Evolutionary conservation across 2,888 invertebrate genomes (phyloP).

Genomic region (Drosophila prolongata): DNA sequence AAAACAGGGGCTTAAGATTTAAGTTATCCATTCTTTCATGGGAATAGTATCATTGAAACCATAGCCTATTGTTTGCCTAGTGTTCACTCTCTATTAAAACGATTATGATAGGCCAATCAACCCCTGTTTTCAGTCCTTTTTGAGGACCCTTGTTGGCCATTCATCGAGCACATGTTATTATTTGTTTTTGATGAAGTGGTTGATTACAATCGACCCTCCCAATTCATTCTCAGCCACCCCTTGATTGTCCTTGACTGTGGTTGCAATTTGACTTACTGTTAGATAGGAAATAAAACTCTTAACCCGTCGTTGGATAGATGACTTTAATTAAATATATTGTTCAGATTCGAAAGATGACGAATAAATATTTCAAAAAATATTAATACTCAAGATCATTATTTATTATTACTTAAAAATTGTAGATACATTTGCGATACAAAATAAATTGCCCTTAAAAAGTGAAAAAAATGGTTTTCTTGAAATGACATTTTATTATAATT

Average conservation of each 20-base stretch:
- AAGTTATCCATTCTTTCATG: not conserved
- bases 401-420: too few species aligned
- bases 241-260: constrained; percentile 31
- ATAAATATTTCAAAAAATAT: not conserved
- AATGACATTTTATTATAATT: too few species aligned
- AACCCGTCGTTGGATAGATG: not conserved
- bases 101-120: constrained; percentile 55
- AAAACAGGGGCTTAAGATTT: not conserved
- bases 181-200: constrained; percentile 60
- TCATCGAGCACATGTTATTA: constrained; percentile 64
- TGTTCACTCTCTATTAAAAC: constrained; percentile 34
- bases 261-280: constrained; percentile 53
- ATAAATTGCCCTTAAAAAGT: too few species aligned
- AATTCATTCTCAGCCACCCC: constrained; percentile 5
- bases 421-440: too few species aligned
- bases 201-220: constrained; percentile 47
- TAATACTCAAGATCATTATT: too few species aligned
- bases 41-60: not conserved
- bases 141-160: constrained; percentile 29
- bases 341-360: not conserved
- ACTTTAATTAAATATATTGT: not conserved
- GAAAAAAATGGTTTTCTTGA: too few species aligned
- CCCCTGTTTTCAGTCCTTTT: constrained; percentile 39
- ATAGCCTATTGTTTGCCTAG: constrained; percentile 29
- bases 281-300: constrained; percentile 27